A percentile compares a stretch with the other conserved stretches of the same genome.
phyloP scores from a whole-genome alignment of 2,888 invertebrate species.

The Xestia rhomboidea region DNA sequence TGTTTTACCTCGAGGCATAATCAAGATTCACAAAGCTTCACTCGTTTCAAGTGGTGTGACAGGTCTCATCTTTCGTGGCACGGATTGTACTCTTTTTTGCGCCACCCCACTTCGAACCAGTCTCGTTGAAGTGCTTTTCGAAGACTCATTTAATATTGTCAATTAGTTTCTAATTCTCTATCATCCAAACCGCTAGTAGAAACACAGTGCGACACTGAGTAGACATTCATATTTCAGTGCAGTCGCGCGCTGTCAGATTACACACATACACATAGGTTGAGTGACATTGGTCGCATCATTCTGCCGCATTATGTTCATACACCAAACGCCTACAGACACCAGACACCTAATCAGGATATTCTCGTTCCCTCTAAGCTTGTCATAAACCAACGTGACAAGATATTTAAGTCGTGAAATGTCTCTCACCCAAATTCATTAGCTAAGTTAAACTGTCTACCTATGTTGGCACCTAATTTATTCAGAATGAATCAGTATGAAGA shows the following conservation, averaged over 20 bases:
- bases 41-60: no score
- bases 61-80: no score
- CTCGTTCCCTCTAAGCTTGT: neutral
- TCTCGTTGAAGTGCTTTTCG: neutral
- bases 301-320: neutral
- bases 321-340: neutral
- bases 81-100: no score
- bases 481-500: neutral
- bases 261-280: neutral
- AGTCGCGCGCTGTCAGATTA: constrained; percentile 5
- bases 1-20: no score
- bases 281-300: neutral
- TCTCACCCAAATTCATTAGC: neutral
- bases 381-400: constrained; percentile 18
- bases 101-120: neutral
- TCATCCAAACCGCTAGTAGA: neutral
- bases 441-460: neutral
- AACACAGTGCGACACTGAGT: neutral
- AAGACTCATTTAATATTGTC: neutral
- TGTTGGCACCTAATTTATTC: neutral
- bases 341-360: constrained; percentile 7
- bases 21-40: no score
- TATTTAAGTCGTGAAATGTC: neutral
- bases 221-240: constrained; percentile 22
- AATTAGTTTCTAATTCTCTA: constrained; percentile 19